Base-by-base conservation (phyloP, 2,888 invertebrate species). In the Atethmia centrago region DNA sequence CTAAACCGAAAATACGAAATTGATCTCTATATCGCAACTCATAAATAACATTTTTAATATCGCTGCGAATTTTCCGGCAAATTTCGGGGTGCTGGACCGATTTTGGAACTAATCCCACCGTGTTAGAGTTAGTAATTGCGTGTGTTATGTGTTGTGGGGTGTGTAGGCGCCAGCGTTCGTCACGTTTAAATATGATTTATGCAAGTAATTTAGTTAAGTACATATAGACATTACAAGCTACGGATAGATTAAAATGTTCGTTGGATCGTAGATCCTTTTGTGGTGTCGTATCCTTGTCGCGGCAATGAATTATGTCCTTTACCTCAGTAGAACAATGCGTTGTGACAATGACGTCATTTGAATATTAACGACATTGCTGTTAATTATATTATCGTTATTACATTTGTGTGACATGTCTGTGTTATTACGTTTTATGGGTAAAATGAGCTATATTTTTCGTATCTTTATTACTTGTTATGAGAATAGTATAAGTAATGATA, bases 111-210 rank as follows among this genome's bases (percentile, higher is more conserved):
- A 87, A 90, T 86, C 66, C 75, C 73, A 36, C 28, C 8, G 67
- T 10, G 36, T 82, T 91, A 91, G 80, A 86, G 93, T 88, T 84
- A 87, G 56, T 87, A 89, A 89, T 93, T 83, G 89, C 77, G 79
- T 88, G 87, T 62, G 31, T 68, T 79, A 78, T 49, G 67, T 75
- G 77, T 79, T 73, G 70, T 83, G 83, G 90, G 88, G 86, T 80
- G 83, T 77, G 78, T 74, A 88, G 90, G 90, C 91, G 91, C 90
- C 88, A 85, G 88, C 89, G 90, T 88, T 95, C 95, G 93, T 95
- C 95, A 95, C 95, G 94, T 95, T 95, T 94, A 94, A 95, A 95
- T 95, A 96, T 96, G 96, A 96, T 95, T 95, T 96, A 96, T 96
- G 95, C 94, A 93, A 95, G 96, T 95, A 95, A 96, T 95, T 96